Evolutionary conservation across 2,888 invertebrate species (phyloP).

Genomic region (Coecobrya sp.): DNA sequence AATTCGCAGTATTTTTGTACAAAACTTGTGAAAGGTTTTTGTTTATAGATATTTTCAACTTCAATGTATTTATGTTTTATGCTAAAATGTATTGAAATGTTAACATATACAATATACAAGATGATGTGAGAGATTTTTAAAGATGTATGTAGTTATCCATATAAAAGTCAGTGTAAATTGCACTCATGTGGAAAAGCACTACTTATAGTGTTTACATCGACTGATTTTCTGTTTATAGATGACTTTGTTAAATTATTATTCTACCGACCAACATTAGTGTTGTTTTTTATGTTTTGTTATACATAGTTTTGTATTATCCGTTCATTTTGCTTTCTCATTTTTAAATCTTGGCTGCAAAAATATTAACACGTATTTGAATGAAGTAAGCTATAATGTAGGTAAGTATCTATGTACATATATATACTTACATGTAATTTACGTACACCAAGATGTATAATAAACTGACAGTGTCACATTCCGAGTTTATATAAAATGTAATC

Average conservation of each 20-base stretch:
- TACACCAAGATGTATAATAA: slow-evolving; percentile 11
- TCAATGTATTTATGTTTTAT: no score
- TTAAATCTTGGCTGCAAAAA: neutral
- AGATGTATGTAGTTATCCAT: neutral
- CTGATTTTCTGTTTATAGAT: neutral
- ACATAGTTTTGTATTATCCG: neutral
- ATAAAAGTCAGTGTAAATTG: no score
- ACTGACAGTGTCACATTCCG: neutral
- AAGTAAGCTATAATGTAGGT: neutral
- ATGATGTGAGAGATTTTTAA: slow-evolving; percentile 1
- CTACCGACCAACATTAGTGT: neutral
- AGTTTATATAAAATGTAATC: neutral
- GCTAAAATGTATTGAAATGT: no score
- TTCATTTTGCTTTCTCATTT: slow-evolving; percentile 6
- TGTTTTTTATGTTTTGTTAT: neutral
- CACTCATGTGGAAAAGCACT: no score
- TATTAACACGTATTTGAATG: no score
- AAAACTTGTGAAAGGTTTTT: no score
- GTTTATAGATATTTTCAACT: no score
- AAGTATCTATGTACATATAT: neutral
- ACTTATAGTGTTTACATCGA: neutral
- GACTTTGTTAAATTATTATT: slow-evolving; percentile 4
- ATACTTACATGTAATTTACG: neutral
- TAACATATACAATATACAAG: no score
- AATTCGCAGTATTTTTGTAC: no score